These are phyloP conservation scores for Anas capensis DNA, from an alignment of 2,797 vertebrate genomes.

Conservation along the genomic window DNA sequence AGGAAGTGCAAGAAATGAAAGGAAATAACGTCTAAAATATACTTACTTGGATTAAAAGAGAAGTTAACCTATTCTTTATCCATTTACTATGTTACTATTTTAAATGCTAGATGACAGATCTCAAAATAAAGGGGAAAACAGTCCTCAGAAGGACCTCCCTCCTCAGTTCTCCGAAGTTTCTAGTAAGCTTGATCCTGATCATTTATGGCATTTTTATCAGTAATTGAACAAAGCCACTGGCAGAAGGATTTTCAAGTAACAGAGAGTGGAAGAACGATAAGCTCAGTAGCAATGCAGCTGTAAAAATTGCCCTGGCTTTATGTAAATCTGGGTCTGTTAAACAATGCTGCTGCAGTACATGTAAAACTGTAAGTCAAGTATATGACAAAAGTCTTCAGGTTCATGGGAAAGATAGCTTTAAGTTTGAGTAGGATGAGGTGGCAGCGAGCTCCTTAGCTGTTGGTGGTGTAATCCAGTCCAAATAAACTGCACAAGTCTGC, in stretches of 20 bases:
- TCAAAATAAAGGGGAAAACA: background rate
- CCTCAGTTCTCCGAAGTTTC: background rate
- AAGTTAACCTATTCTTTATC: background rate
- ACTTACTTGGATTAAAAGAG: background rate
- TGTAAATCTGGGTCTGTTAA: background rate
- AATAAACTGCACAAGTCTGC: background rate
- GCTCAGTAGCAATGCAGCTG: background rate
- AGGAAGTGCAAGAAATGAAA: background rate
- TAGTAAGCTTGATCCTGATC: background rate
- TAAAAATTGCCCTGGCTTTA: background rate
- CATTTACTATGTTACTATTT: background rate
- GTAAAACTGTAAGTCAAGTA: background rate
- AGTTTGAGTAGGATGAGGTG: background rate
- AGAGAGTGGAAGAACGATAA: background rate
- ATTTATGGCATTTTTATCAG: background rate
- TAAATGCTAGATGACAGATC: background rate
- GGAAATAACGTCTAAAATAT: background rate
- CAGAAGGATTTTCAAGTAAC: background rate
- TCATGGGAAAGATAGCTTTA: background rate
- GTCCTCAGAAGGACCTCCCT: background rate
- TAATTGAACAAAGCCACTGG: accelerated
- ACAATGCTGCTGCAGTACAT: background rate
- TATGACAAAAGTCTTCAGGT: background rate
- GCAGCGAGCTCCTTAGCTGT: background rate
- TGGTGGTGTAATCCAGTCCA: background rate